Percentiles rank a stretch among this genome's conserved stretches.
These are phyloP conservation scores for Cerceris ruficornis DNA, from an alignment of 2,888 invertebrate genomes.

Conservation along the genomic window DNA sequence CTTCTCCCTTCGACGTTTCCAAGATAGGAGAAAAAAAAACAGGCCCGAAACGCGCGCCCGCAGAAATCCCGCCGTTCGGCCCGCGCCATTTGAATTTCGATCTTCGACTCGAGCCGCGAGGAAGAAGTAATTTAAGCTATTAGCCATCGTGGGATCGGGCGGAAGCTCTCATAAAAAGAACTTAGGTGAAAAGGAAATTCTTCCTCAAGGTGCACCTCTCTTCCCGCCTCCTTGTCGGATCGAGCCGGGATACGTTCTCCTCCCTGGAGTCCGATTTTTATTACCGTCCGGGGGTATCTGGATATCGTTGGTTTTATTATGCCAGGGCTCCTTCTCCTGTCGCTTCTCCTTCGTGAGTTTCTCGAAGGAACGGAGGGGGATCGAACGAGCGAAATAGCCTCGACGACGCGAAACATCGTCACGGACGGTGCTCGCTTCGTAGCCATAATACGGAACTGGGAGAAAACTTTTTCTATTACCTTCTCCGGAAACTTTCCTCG, in stretches of 20 bases:
- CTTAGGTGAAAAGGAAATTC: no score
- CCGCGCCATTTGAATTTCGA: no score
- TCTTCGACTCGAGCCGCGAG: no score
- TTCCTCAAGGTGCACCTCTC: background rate
- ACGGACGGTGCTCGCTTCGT: constrained; percentile 26
- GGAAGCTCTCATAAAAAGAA: no score
- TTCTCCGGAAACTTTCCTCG: constrained; percentile 42
- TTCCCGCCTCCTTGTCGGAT: background rate
- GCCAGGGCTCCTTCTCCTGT: constrained; percentile 19
- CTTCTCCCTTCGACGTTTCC: background rate
- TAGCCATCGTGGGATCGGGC: no score
- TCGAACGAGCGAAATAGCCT: constrained; percentile 24
- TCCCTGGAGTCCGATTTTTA: constrained; percentile 28
- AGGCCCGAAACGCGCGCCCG: no score
- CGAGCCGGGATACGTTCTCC: background rate
- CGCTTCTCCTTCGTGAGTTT: background rate
- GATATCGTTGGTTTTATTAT: constrained; percentile 16
- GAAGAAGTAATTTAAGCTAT: no score
- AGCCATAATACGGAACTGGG: constrained; percentile 43
- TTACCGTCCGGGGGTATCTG: constrained; percentile 3
- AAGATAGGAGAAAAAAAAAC: no score
- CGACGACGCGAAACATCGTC: constrained; percentile 48
- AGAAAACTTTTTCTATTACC: constrained; percentile 65
- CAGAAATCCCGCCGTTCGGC: no score
- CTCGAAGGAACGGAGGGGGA: constrained; percentile 30